Evolutionary conservation across 2,797 vertebrate genomes (phyloP), one percentile per base, ranked within the genome.

Genomic region (Kryptolebias ocellatus): DNA sequence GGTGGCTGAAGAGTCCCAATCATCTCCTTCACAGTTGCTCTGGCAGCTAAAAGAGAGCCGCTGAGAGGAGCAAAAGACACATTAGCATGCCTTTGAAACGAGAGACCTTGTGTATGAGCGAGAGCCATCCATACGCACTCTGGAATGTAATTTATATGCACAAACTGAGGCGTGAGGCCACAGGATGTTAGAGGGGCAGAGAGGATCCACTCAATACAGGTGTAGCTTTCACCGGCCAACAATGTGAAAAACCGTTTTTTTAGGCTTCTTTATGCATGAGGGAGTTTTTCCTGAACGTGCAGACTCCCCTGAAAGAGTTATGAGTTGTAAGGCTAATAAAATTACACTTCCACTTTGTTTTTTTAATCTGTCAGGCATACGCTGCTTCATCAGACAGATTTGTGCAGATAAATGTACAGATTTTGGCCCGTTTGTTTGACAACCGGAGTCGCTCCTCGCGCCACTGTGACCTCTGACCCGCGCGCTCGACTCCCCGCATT

Each of bases 71-170:
- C 64, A 82, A 84, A 67, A 82, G 72, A 67, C 89, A 65, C 89
- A 91, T 91, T 90, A 88, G 89, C 89, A 92, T 92, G 78, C 86
- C 90, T 92, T 91, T 92, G 90, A 92, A 91, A 91, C 81, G 47
- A 87, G 87, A 92, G 90, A 91, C 87, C 89, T 89, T 86, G 89
- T 80, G 86, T 83, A 73, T 60, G 86, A 89, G 88, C 79, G 76
- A 93, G 88, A 76, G 81, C 86, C 64, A 74, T 90, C 87, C 87
- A 81, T 85, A 78, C 81, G 80, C 88, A 89, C 88, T 88, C 83
- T 90, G 91, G 89, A 90, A 92, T 90, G 87, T 85, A 44, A 92
- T 92, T 91, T 84, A 90, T 89, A 92, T 92, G 86, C 90, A 87
- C 78, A 87, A 74, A 85, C 85, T 64, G 85, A 81, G 80, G 79